A percentile compares a stretch with the other conserved stretches of the same genome.
phyloP scores from a whole-genome alignment of 2,888 invertebrate species.

The Thymelicus lineola region DNA sequence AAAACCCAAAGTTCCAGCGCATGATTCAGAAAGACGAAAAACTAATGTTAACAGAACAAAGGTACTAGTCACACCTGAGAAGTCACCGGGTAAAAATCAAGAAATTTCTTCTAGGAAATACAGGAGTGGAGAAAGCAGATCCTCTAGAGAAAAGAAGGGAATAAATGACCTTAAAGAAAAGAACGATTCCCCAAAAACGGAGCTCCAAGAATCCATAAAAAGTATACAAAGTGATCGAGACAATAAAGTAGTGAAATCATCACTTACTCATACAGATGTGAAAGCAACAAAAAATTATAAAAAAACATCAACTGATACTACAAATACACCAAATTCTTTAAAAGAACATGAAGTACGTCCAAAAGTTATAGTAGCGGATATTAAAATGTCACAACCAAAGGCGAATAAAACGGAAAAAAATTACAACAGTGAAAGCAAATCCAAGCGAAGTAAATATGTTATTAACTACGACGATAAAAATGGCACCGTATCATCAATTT shows the following conservation, averaged over 20 bases:
- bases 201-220: background rate
- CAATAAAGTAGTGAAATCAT: background rate
- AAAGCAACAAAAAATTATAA: slow-evolving; percentile 6
- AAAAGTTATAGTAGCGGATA: slow-evolving; percentile 10
- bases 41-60: slow-evolving; percentile 45
- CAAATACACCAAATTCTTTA: background rate
- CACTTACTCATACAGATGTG: background rate
- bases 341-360: background rate
- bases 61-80: slow-evolving; percentile 49
- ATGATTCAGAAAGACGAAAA: slow-evolving; percentile 35
- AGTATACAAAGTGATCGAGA: background rate
- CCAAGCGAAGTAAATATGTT: slow-evolving; percentile 70
- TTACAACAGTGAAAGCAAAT: slow-evolving; percentile 42
- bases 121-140: slow-evolving; percentile 15
- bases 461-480: slow-evolving; percentile 81
- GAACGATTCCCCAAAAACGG: background rate
- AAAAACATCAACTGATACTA: slow-evolving; percentile 20
- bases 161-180: slow-evolving; percentile 1
- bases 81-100: slow-evolving; percentile 28
- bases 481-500: slow-evolving; percentile 76
- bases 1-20: slow-evolving; percentile 41
- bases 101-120: slow-evolving; percentile 40
- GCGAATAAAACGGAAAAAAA: slow-evolving; percentile 40
- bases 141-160: slow-evolving; percentile 4
- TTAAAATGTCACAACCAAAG: slow-evolving; percentile 23